Conservation (phyloP, 2,797 vertebrate genomes). For the Numenius phaeopus region DNA sequence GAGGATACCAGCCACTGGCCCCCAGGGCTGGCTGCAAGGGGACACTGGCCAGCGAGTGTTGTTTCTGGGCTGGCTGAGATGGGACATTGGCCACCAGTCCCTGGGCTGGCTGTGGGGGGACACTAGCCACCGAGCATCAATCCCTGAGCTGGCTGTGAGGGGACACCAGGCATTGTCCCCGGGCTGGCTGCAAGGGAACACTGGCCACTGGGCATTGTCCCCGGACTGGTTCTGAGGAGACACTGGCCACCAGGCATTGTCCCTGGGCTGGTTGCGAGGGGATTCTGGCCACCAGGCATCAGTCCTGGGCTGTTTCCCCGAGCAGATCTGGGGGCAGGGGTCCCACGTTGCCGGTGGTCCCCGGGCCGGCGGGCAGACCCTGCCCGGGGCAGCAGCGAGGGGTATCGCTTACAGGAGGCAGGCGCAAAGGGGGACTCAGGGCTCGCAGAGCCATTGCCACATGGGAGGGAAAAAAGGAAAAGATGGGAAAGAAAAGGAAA, state of each 20-base stretch:
- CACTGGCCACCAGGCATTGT: not conserved
- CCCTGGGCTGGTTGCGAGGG: not conserved
- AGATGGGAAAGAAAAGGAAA: not conserved
- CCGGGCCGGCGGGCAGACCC: not conserved
- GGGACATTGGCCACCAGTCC: not conserved
- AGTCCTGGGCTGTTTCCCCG: not conserved
- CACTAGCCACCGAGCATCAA: no score
- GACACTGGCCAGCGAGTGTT: not conserved
- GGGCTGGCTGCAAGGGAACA: no score
- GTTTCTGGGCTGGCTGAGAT: not conserved
- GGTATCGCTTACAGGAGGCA: constrained; percentile 38
- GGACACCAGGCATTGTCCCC: not conserved
- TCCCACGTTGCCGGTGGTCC: constrained; percentile 13
- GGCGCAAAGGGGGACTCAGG: not conserved
- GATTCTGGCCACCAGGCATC: not conserved
- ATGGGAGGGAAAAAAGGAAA: not conserved
- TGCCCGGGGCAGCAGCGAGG: not conserved
- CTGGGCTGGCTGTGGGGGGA: no score
- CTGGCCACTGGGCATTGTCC: no score
- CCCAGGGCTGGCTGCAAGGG: accelerated
- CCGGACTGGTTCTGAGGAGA: not conserved
- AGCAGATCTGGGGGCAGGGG: not conserved
- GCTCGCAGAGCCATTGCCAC: accelerated
- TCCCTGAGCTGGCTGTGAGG: not conserved
- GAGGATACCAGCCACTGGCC: not conserved